Conservation (phyloP, 2,888 invertebrate species). For the Chrysomela aeneicollis region DNA sequence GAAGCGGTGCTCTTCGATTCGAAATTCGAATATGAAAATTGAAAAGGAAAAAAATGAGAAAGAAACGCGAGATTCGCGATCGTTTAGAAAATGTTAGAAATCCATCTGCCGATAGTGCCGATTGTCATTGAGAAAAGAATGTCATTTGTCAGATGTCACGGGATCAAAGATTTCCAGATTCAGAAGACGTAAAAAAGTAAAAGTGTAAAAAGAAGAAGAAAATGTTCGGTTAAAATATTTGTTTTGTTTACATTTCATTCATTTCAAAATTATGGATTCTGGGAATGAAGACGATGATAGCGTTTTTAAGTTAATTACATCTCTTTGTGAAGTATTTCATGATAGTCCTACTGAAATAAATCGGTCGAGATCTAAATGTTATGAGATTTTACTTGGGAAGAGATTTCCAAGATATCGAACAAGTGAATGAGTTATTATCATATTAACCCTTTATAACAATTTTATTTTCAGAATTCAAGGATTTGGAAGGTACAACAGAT, state of each 20-base stretch:
- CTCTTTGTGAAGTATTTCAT: slow-evolving; percentile 53
- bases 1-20: no score
- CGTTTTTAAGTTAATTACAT: slow-evolving; percentile 51
- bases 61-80: no score
- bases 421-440: slow-evolving; percentile 15
- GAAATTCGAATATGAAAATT: no score
- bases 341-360: slow-evolving; percentile 44
- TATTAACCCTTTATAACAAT: slow-evolving; percentile 7
- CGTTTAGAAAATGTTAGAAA: no score
- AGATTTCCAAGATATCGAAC: slow-evolving; percentile 34
- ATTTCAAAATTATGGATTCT: slow-evolving; percentile 32
- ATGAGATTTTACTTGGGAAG: slow-evolving; percentile 52
- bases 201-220: no score
- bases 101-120: no score
- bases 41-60: no score
- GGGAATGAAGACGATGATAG: slow-evolving; percentile 25
- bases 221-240: background rate
- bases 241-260: no score
- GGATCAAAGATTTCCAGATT: background rate
- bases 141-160: no score
- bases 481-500: slow-evolving; percentile 50
- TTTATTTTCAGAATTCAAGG: slow-evolving; percentile 42
- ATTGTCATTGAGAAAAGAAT: no score
- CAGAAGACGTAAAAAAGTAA: no score
- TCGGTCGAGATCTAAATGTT: slow-evolving; percentile 51